Evolutionary conservation across 92 coral and sea anemone species (phyloP).

Genomic region (Epizoanthus scotinus): DNA sequence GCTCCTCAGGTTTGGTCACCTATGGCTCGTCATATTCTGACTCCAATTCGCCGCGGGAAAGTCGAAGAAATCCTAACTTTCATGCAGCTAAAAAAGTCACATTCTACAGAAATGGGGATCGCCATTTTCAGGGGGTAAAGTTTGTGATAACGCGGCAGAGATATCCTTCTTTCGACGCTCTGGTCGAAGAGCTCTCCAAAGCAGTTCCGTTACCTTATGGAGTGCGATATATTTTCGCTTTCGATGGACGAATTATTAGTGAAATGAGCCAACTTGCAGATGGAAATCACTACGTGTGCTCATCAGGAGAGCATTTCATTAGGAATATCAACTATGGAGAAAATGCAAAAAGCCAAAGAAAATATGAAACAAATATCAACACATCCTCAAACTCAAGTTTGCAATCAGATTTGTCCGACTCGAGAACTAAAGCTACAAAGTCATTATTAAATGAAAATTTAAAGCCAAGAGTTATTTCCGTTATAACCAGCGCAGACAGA

Average conservation of each 20-base stretch:
- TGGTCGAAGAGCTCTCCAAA: conserved; percentile 72
- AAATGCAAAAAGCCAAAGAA: conserved; percentile 34
- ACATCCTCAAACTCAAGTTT: conserved; percentile 38
- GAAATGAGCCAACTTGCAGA: conserved; percentile 68
- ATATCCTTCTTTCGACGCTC: conserved; percentile 71
- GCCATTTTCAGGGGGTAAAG: conserved; percentile 71
- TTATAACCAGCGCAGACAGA: conserved; percentile 56
- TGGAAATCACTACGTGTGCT: conserved; percentile 74
- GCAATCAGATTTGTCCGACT: conserved; percentile 53
- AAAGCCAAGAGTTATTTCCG: conserved; percentile 75
- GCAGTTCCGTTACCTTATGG: conserved; percentile 87
- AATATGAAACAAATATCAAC: conserved; percentile 19
- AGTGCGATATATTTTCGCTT: conserved; percentile 69
- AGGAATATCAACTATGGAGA: conserved; percentile 62
- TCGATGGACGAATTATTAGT: conserved; percentile 58
- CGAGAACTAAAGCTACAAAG: conserved; percentile 48
- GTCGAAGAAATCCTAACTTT: conserved; percentile 16
- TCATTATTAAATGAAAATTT: conserved; percentile 38
- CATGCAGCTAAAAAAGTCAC: conserved; percentile 67
- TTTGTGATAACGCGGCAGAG: conserved; percentile 72
- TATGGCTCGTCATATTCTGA: conserved; percentile 19
- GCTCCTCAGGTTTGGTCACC: conserved; percentile 13
- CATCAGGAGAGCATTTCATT: conserved; percentile 85
- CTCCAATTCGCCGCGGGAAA: conserved; percentile 10
- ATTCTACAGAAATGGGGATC: conserved; percentile 85